These are phyloP conservation scores for Chloroclysta siterata DNA, from an alignment of 2,888 invertebrate species.

Conservation along the genomic window DNA sequence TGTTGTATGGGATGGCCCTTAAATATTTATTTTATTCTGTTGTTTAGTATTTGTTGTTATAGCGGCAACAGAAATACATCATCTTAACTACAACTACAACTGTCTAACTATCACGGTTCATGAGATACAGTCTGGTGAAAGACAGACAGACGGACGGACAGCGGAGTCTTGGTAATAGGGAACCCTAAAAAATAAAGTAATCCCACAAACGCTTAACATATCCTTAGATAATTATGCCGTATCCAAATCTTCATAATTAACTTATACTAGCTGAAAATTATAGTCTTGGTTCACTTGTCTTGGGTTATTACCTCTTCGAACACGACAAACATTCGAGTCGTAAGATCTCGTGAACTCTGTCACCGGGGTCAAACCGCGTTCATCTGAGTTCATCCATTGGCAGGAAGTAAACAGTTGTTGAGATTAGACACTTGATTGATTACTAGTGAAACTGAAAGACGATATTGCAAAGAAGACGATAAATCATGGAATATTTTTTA, in stretches of 20 bases:
- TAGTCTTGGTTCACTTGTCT: constrained; percentile 13
- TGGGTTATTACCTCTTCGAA: constrained; percentile 11
- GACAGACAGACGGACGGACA: too few relatives aligned
- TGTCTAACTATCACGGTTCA: too few relatives aligned
- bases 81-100: too few relatives aligned
- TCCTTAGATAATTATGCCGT: not conserved
- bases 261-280: not conserved
- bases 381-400: constrained; percentile 18
- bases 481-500: too few relatives aligned
- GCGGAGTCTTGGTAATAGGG: too few relatives aligned
- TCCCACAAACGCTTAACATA: too few relatives aligned
- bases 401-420: constrained; percentile 14
- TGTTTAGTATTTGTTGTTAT: too few relatives aligned
- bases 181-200: too few relatives aligned
- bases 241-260: not conserved
- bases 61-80: too few relatives aligned
- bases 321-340: not conserved
- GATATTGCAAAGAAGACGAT: constrained; percentile 7
- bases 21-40: too few relatives aligned
- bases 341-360: constrained; percentile 23
- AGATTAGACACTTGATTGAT: constrained; percentile 22
- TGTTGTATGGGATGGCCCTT: too few relatives aligned
- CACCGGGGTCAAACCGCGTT: constrained; percentile 18
- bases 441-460: not conserved
- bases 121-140: too few relatives aligned